Evolutionary conservation across 2,113 vertebrate genomes (phyloP), one percentile per base, ranked within the genome.

Genomic region (Numenius arquata): DNA sequence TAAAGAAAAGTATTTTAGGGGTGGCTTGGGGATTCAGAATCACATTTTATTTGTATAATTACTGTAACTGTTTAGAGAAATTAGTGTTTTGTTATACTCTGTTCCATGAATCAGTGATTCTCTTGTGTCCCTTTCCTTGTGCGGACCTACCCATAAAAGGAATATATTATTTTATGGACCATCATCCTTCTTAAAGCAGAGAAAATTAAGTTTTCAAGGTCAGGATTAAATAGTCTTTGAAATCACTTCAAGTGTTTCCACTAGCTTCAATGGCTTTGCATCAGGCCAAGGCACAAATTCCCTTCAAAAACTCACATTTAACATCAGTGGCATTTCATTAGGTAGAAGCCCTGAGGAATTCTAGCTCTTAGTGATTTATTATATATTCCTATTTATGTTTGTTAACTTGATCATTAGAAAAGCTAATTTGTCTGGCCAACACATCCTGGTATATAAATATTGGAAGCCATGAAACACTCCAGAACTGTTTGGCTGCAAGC

Each of bases 61-160:
- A n/a, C 12, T 40, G 38, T 30, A 86, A 85, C 12, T 45, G 2
- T 1, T 67, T 56, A 92, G 16, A 84, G 3, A 92, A 93, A 59
- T 45, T 16, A 48, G 6, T 78, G 18, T 12, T 74, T 77, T 50
- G 7, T 63, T 66, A 61, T 20, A 65, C 1, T 5, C 1, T 55
- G 14, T 67, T 91, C n/a, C 40, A 72, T 30, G 68, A 72, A 72
- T 43, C 48, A 79, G 22, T 32, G 11, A 23, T 78, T 81, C 25
- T 73, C 11, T 30, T 79, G 19, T 66, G 84, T 61, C 5, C 1
- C 3, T 89, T 77, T 76, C 11, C 48, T 73, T 85, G 14, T 15
- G 12, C 0, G 0, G 18, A 45, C 8, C 11, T 82, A 56, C 30
- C 50, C 11, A 48, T 48, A 73, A 91, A 62, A 66, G 6, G 4